Conservation (phyloP, 2,797 vertebrate species). For the Catostomus latipinnis region DNA sequence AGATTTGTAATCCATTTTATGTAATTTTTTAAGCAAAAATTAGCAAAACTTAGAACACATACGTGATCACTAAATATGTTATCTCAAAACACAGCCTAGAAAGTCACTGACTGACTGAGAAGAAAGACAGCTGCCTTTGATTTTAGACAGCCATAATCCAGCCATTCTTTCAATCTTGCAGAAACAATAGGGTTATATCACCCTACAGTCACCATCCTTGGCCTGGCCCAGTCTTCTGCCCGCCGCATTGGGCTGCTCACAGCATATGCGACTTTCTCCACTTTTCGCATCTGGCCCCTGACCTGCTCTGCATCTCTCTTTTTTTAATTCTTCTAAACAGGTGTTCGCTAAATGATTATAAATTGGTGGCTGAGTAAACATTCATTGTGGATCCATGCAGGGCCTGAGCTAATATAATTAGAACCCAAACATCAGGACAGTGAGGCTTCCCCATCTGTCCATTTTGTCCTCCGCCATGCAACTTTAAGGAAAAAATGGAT, state of each 20-base stretch:
- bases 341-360: conserved; percentile 95
- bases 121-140: neutral
- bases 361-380: conserved; percentile 90
- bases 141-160: conserved; percentile 2
- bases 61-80: neutral
- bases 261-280: conserved; percentile 43
- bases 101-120: neutral
- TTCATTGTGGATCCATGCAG: conserved; percentile 86
- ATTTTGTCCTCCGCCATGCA: conserved; percentile 52
- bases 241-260: conserved; percentile 8
- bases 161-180: conserved; percentile 2
- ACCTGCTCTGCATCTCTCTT: conserved; percentile 71
- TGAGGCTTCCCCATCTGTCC: conserved; percentile 92
- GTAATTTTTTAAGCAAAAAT: too few relatives aligned
- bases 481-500: conserved; percentile 56
- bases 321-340: conserved; percentile 82
- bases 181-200: neutral
- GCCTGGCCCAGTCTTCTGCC: too few relatives aligned
- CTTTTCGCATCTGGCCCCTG: conserved; percentile 88
- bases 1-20: too few relatives aligned
- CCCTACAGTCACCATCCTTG: too few relatives aligned
- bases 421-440: conserved; percentile 91
- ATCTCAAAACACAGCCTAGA: neutral
- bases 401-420: conserved; percentile 88
- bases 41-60: too few relatives aligned